Evolutionary conservation across 2,797 vertebrate species (phyloP), one percentile per base, ranked within the genome.

Genomic region (Coendou prehensilis): DNA sequence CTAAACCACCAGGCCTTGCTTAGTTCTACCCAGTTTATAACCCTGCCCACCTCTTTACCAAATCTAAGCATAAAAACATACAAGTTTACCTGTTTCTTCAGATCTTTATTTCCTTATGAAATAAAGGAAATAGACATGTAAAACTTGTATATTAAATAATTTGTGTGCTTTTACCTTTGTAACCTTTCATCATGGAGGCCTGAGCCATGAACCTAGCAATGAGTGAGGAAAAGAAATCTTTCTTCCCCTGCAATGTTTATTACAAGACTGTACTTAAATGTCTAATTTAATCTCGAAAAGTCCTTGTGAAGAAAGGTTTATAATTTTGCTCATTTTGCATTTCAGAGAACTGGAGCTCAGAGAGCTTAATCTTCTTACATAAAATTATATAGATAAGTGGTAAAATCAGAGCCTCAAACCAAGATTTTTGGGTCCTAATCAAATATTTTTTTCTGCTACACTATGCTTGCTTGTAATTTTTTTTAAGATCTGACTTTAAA

Each of bases 251-350:
- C 10, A 85, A 4, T 28, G 11, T 84, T 92, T 64, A 94, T 89
- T 59, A 50, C 28, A 64, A 86, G 63, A 89, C 73, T 76, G 17
- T 57, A 87, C 14, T 69, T 94, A 41, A 75, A n/a, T 89, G 57
- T 83, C 59, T 76, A 88, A 95, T 80, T 86, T 89, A 89, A 84
- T 28, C 33, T 95, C 6, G 22, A 57, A 89, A 94, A 93, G 20
- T 56, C 33, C 17, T 71, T 76, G n/a, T 61, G 30, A 90, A 94
- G 30, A 28, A n/a, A 4, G 37, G 54, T 71, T 90, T 54, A 41
- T 37, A 79, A 83, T 87, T 92, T 73, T 95, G 23, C 8, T 94
- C 45, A 33, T 80, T 96, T 90, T 93, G 59, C 2, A 56, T 45
- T 64, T 50, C 67, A 96, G 30, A 18, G 52, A 91, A 79, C 9